A percentile compares a stretch with the other conserved stretches of the same genome.
Conservation (phyloP, 2,888 invertebrate species). For the Altica lythri region DNA sequence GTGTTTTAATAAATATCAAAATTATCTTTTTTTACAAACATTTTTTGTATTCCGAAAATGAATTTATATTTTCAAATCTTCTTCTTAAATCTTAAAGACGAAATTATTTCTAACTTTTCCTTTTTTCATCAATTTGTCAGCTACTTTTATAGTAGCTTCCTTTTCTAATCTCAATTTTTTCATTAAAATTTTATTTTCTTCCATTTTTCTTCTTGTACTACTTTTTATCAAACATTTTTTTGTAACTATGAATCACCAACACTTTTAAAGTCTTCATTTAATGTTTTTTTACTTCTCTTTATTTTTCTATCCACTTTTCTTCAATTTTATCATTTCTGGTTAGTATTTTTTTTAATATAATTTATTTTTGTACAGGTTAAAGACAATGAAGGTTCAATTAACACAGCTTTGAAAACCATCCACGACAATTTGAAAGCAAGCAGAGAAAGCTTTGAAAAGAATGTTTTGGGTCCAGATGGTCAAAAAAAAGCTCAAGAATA, state of each 20-base stretch:
- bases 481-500: conserved; percentile 49
- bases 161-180: too few relatives aligned
- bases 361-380: conserved; percentile 30
- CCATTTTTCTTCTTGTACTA: too few relatives aligned
- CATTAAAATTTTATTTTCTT: too few relatives aligned
- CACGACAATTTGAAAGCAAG: conserved; percentile 46
- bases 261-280: background rate
- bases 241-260: background rate
- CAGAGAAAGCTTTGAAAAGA: conserved; percentile 43
- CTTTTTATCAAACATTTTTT: background rate
- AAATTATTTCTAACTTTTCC: too few relatives aligned
- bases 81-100: too few relatives aligned
- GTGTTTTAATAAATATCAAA: too few relatives aligned
- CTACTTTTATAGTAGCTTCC: too few relatives aligned
- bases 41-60: too few relatives aligned
- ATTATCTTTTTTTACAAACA: too few relatives aligned
- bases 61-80: too few relatives aligned
- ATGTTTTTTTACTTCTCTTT: background rate
- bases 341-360: background rate
- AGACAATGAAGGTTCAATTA: conserved; percentile 46
- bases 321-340: background rate
- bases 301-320: background rate
- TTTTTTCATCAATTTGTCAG: too few relatives aligned
- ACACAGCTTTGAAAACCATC: conserved; percentile 47
- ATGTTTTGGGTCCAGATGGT: conserved; percentile 49